Base-by-base conservation (phyloP, 2,888 invertebrate genomes). In the Trachelus iudaicus region DNA sequence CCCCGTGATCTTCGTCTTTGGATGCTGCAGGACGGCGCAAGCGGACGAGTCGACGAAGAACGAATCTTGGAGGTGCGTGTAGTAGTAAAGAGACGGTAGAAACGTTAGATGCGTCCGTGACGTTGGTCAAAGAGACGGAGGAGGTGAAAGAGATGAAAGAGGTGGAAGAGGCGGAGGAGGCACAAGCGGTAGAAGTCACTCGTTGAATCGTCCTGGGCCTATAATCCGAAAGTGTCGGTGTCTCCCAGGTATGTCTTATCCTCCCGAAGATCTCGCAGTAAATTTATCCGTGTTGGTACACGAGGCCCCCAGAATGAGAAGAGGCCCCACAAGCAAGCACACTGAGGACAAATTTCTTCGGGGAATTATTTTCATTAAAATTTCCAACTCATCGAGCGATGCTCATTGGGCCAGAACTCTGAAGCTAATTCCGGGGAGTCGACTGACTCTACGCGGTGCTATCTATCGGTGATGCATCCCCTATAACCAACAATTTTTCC, bases 201-300 rank as follows among this genome's bases (percentile, higher is more conserved):
- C 86, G 87, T 84, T 87, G 85, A 86, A 89, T 87, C 85, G 37
- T 37, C 84, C 85, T 82, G 87, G 88, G 87, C 87, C 88, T 87
- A 89, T 88, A 90, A 88, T 89, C 89, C 88, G 87, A 88, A 88
- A 85, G 88, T 90, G 40, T 40, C 40, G 90, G 90, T 91, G 90
- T 91, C 90, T 89, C 84, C 89, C 90, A 90, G 90, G 90, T 90
- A 90, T 89, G 89, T 85, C 87, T 90, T 90, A 90, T 90, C 90
- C 86, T 81, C 81, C 82, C 76, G 77, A 78, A 83, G 87, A 90
- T 90, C 90, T 81, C 87, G 89, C 88, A 87, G 87, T 90, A 90
- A 90, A 90, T 90, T 90, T 90, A 86, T 89, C 87, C 85, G 85
- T 83, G 86, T 85, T 87, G 83, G 84, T 79, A 83, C 85, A 79